Conservation (phyloP, 2,888 invertebrate species). For the Sympetrum striolatum region DNA sequence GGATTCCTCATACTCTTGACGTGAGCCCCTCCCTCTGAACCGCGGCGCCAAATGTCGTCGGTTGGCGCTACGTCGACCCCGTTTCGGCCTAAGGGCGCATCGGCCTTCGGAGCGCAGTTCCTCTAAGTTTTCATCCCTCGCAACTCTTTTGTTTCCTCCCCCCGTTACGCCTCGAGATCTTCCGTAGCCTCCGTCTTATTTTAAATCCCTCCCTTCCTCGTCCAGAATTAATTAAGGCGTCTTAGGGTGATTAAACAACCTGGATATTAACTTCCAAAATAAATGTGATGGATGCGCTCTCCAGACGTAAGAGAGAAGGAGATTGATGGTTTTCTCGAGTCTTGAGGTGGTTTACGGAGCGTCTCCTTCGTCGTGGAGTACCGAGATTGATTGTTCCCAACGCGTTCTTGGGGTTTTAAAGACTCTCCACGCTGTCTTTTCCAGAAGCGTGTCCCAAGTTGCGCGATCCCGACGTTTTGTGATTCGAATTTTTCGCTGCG, state of each 20-base stretch:
- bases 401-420: no score
- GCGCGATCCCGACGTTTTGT: no score
- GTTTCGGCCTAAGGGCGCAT: not conserved
- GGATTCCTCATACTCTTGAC: not conserved
- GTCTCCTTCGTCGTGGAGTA: no score
- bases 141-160: not conserved
- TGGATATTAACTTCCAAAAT: no score
- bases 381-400: no score
- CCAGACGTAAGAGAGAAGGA: no score
- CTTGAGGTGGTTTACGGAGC: no score
- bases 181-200: not conserved
- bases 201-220: not conserved
- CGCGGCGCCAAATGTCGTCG: slow-evolving; percentile 24
- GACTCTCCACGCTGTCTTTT: no score
- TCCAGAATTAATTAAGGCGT: not conserved
- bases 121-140: not conserved
- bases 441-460: no score
- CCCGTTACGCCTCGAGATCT: not conserved
- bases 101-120: not conserved
- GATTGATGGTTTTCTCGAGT: no score
- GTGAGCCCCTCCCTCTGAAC: not conserved
- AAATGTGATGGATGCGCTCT: no score
- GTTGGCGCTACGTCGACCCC: not conserved
- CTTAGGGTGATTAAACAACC: not conserved
- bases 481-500: no score